Evolutionary conservation across 1,140 invertebrate species (phyloP).

Genomic region (Zophobas morio): DNA sequence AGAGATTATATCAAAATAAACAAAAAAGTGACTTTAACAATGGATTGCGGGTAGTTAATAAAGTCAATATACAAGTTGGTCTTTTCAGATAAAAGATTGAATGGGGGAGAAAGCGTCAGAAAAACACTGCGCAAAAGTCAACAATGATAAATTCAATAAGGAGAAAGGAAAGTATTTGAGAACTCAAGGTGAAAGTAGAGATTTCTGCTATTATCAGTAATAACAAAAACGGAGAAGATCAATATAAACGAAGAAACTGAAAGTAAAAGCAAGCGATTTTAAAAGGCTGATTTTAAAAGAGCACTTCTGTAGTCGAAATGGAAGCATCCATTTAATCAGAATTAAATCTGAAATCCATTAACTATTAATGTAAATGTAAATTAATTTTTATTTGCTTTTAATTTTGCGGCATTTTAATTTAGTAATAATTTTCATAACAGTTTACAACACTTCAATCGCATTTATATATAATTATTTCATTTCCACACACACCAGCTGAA

Average conservation of each 20-base stretch:
- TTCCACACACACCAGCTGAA: too few relatives aligned
- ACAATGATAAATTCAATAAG: constrained; percentile 36
- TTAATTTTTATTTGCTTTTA: too few relatives aligned
- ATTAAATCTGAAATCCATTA: too few relatives aligned
- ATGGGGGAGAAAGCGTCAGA: constrained; percentile 16
- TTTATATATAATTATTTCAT: too few relatives aligned
- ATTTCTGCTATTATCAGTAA: constrained; percentile 35
- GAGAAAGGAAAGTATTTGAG: constrained; percentile 7
- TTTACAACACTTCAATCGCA: too few relatives aligned
- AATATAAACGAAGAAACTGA: constrained; percentile 11
- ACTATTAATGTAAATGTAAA: too few relatives aligned
- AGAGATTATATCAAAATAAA: neutral
- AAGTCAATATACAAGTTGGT: neutral
- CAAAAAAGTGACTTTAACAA: constrained; percentile 3
- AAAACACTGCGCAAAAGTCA: constrained; percentile 20
- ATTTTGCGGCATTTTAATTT: too few relatives aligned
- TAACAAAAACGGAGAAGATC: constrained; percentile 9
- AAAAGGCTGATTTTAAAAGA: constrained; percentile 14
- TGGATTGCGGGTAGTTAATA: neutral
- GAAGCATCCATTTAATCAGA: constrained; percentile 3
- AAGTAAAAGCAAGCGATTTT: constrained; percentile 1
- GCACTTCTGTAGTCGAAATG: neutral
- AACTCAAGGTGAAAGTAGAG: constrained; percentile 19
- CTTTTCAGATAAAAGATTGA: constrained; percentile 5
- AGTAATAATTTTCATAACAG: too few relatives aligned